Conservation (phyloP, 30 jellyfish, hydroid and myxozoan genomes). For the Chrysaora quinquecirrha region DNA sequence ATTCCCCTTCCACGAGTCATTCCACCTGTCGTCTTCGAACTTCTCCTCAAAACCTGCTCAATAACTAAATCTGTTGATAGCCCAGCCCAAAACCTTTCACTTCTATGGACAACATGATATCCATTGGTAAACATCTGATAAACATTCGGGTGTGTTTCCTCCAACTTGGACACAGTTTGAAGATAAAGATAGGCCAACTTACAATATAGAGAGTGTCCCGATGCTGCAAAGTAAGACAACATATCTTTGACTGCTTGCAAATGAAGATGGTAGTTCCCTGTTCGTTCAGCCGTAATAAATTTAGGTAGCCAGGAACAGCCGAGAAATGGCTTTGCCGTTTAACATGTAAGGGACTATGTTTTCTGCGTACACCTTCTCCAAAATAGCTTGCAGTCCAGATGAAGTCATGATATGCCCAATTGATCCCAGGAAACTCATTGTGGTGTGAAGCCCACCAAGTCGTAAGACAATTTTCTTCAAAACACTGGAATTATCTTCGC, state of each 20-base stretch:
- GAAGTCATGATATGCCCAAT: not conserved
- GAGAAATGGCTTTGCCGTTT: not conserved
- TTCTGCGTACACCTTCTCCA: not conserved
- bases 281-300: not conserved
- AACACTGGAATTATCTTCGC: not conserved
- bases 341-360: not conserved
- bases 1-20: conserved; percentile 13
- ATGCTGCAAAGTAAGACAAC: conserved; percentile 64
- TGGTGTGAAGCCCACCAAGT: conserved; percentile 2
- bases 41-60: conserved; percentile 17
- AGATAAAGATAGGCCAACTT: conserved; percentile 60
- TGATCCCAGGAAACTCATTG: conserved; percentile 1
- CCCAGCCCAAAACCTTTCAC: not conserved
- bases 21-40: conserved; percentile 18
- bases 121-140: conserved; percentile 12
- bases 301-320: not conserved
- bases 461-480: not conserved
- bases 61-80: conserved; percentile 7
- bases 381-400: conserved; percentile 1
- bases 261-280: conserved; percentile 1
- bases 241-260: conserved; percentile 22
- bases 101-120: not conserved
- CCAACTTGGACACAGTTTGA: conserved; percentile 63
- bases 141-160: conserved; percentile 39
- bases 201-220: conserved; percentile 64